Conservation (phyloP, 2,888 invertebrate species). For the Caenorhabditis sinica region DNA sequence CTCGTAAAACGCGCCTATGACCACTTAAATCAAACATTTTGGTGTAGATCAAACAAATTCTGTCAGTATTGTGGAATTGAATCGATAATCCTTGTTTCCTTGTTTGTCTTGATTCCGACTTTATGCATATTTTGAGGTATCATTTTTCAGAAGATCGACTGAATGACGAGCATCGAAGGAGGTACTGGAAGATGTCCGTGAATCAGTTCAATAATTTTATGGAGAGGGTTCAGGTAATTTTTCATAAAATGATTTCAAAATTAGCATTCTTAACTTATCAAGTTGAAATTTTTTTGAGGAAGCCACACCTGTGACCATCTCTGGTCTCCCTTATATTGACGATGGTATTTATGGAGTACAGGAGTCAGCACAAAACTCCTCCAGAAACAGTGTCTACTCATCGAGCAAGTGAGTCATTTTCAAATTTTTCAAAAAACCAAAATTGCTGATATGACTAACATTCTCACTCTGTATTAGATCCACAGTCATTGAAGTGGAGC, state of each 20-base stretch:
- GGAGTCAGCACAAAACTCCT: slow-evolving; percentile 52
- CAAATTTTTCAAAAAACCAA: neutral
- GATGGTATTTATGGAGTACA: slow-evolving; percentile 61
- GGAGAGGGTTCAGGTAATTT: slow-evolving; percentile 44
- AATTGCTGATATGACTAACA: slow-evolving; percentile 46
- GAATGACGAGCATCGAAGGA: slow-evolving; percentile 69
- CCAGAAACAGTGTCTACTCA: slow-evolving; percentile 57
- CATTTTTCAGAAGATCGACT: slow-evolving; percentile 67
- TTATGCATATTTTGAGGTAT: neutral
- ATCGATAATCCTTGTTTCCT: slow-evolving; percentile 47
- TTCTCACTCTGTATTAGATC: slow-evolving; percentile 53
- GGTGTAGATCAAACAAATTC: slow-evolving; percentile 24
- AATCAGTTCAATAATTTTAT: slow-evolving; percentile 70
- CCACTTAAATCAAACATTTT: slow-evolving; percentile 58
- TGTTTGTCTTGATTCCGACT: slow-evolving; percentile 4
- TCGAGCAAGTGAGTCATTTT: slow-evolving; percentile 56
- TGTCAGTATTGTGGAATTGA: slow-evolving; percentile 21
- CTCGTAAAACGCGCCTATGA: slow-evolving; percentile 47
- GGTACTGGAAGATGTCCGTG: slow-evolving; percentile 72
- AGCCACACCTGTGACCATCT: slow-evolving; percentile 61
- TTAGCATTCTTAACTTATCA: neutral
- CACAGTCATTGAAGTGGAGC: slow-evolving; percentile 60
- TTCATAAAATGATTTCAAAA: neutral
- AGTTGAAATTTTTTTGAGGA: slow-evolving; percentile 42
- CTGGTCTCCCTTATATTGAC: slow-evolving; percentile 61